Conservation (phyloP, 1,140 invertebrate species). For the Popillia japonica region DNA sequence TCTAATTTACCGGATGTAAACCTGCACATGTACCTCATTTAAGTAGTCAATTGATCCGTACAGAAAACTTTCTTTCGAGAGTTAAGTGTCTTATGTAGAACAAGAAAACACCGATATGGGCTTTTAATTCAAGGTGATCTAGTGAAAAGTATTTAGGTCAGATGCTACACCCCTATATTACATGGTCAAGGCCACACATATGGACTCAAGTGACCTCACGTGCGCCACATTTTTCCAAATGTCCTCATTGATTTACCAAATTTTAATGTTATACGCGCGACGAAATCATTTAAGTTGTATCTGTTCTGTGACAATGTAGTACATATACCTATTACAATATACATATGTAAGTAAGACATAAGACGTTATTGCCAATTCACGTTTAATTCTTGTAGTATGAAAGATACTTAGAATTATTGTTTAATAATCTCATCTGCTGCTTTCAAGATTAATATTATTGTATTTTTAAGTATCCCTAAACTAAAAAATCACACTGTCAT, state of each 20-base stretch:
- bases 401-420: too few relatives aligned
- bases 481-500: too few relatives aligned
- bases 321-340: neutral
- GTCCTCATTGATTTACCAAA: slow-evolving; percentile 29
- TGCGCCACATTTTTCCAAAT: slow-evolving; percentile 4
- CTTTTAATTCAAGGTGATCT: slow-evolving; percentile 30
- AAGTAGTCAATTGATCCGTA: neutral
- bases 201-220: slow-evolving; percentile 15
- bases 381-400: too few relatives aligned
- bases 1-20: slow-evolving; percentile 30
- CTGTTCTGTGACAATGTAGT: neutral
- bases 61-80: slow-evolving; percentile 19
- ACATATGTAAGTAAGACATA: too few relatives aligned
- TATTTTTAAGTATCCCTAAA: too few relatives aligned
- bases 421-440: too few relatives aligned
- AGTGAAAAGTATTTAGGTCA: slow-evolving; percentile 37
- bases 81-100: neutral
- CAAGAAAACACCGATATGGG: neutral
- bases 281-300: neutral
- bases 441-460: too few relatives aligned
- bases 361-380: too few relatives aligned
- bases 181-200: slow-evolving; percentile 43
- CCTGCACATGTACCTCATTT: neutral
- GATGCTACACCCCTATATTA: slow-evolving; percentile 6
- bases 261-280: neutral